Base-by-base conservation (phyloP, 2,888 invertebrate genomes). In the Papilio protenor region DNA sequence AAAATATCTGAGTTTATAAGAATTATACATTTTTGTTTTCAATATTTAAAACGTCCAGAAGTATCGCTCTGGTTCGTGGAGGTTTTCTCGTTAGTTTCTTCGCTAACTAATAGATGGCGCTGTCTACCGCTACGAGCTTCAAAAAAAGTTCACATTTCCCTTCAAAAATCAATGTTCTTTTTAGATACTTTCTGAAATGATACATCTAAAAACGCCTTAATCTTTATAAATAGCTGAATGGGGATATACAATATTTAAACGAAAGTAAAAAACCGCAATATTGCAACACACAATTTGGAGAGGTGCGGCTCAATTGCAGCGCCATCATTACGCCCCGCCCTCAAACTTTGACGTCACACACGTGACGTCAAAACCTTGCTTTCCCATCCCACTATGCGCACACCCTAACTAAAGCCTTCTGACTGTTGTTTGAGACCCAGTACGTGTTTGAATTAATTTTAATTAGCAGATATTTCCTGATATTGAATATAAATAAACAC, bases 301-400 rank as follows among this genome's bases (percentile, higher is more conserved):
- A 76, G 71, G 71, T 61, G 76, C 71, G 61, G 77, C 45, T 55
- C 69, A 73, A 47, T 66, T 69, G 70, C 59, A 33, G 52, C 71
- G 70, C 69, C 61, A 74, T 57, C 47, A 57, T 61, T n/a, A 64
- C 52, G 71, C 78, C 78, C 75, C 75, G 78, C 78, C 75, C 64
- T 75, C 71, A 40, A 59, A 47, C 82, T 77, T 88, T 90, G 93
- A 94, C 94, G 94, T 93, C 93, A 93, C 87, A 80, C 81, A 80
- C 75, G 89, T 93, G 93, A 93, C 94, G 94, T 93, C 93, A 92
- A 86, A 80, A 76, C 77, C 80, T 87, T 86, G 86, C 91, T 90
- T 90, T 61, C 77, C 52, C 64, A 47, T 23, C 21, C 66, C 75
- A 27, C 52, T 52, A 12, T n/a, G 76, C 33, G n/a, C 40, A 59